Base-by-base conservation (phyloP, 2,888 invertebrate genomes). In the Ectemnius cavifrons region DNA sequence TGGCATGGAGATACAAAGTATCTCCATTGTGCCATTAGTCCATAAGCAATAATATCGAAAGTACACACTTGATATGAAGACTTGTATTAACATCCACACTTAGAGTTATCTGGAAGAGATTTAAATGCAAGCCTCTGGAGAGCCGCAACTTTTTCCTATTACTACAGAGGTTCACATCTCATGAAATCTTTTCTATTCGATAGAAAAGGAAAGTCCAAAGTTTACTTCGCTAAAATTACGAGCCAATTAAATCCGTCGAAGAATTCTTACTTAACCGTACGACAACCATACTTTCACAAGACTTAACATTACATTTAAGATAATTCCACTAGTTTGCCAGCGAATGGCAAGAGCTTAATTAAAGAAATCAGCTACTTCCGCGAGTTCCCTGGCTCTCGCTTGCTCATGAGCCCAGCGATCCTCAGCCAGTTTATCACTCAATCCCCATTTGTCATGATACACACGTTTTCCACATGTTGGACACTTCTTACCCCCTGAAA, bases 371-470 rank as follows among this genome's bases (percentile, higher is more conserved):
- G 94, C 93, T 8, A 96, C 95, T 91, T 96, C 96, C 60, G 94
- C 94, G 18, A 96, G 91, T 87, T 96, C 96, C 75, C 96, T 91
- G 82, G 94, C 93, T 68, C 94, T 92, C 2, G 96, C 96, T 88
- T 96, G 95, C 85, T 95, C 94, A 86, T 95, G 95, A 1, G 95
- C 95, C 95, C 96, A 96, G 62, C 95, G 92, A 62, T 94, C 93
- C 89, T 96, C 96, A 0, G 95, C 94, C 46, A 95, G 91, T 86
- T 94, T 93, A 28, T 95, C 94, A 64, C 93, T 93, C 4, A 95
- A 89, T 67, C 93, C 93, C 94, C 95, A 96, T 85, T 95, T 95
- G 79, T 95, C 95, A 86, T 96, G 95, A 81, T 93, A 94, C 75
- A 96, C 93, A 81, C 93, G 93, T 81, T 94, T 91, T 5, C 92